These are phyloP conservation scores for Drosophila subsilvestris DNA, from an alignment of 2,888 invertebrate genomes.

Conservation along the genomic window DNA sequence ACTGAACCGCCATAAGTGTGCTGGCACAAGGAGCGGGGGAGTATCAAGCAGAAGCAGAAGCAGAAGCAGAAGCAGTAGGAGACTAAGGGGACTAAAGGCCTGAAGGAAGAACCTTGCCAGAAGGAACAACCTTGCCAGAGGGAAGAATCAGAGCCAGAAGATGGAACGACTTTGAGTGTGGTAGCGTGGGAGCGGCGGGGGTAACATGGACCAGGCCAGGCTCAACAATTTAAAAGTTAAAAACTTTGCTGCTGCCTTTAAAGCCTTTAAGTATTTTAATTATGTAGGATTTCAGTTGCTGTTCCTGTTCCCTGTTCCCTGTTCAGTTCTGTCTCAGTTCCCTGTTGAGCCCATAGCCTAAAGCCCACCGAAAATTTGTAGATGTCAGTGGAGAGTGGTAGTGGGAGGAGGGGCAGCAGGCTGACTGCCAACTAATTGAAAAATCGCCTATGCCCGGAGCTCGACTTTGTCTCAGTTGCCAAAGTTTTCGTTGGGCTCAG, in stretches of 20 bases:
- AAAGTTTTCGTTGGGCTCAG: conserved; percentile 26
- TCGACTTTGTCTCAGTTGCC: conserved; percentile 32
- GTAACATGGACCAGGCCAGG: conserved; percentile 27
- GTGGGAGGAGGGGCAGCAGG: not conserved
- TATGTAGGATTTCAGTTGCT: conserved; percentile 68
- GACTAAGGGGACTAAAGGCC: not conserved
- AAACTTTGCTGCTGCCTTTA: conserved; percentile 69
- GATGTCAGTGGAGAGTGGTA: conserved; percentile 25
- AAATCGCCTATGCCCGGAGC: conserved; percentile 67
- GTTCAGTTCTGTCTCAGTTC: conserved; percentile 7
- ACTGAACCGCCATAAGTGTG: conserved; percentile 31
- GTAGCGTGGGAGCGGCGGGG: not conserved
- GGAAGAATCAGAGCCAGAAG: not conserved
- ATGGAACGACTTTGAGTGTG: not conserved
- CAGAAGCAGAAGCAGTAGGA: not conserved
- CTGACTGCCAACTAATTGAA: conserved; percentile 65
- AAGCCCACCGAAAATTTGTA: conserved; percentile 65
- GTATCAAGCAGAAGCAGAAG: no score
- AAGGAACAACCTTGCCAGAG: not conserved
- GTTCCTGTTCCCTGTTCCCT: not conserved
- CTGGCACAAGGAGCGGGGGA: no score
- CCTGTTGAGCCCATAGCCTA: conserved; percentile 33
- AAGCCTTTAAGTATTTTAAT: conserved; percentile 79
- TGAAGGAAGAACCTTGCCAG: not conserved
- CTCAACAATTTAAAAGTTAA: conserved; percentile 73